Evolutionary conservation across 2,113 vertebrate genomes (phyloP).

Genomic region (Pipra filicauda): DNA sequence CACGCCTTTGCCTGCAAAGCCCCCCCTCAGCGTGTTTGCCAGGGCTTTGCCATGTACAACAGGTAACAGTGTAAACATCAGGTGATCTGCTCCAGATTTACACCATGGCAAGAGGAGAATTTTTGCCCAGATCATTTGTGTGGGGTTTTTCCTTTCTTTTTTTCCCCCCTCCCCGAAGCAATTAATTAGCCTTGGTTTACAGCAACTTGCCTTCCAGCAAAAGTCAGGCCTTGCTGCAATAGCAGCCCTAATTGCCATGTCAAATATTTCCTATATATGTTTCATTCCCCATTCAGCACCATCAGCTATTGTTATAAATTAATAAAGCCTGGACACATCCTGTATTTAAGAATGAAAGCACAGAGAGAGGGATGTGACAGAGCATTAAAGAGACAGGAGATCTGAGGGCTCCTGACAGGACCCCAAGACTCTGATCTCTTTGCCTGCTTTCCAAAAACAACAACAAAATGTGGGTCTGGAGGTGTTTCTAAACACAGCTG

Average conservation of each 20-base stretch:
- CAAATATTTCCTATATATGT: background rate
- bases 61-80: background rate
- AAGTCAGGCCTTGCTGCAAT: background rate
- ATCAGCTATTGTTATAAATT: conserved; percentile 45
- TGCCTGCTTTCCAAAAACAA: background rate
- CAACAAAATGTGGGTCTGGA: background rate
- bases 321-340: conserved; percentile 20
- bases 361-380: background rate
- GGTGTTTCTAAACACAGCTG: conserved; percentile 5
- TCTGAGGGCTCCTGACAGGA: background rate
- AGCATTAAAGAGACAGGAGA: conserved; percentile 20
- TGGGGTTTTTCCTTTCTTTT: accelerated
- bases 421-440: background rate
- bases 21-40: accelerated
- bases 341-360: conserved; percentile 4
- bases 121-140: background rate
- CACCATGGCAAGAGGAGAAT: background rate
- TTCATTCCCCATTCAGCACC: conserved; percentile 12
- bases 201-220: conserved; percentile 15
- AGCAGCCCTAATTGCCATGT: conserved; percentile 25
- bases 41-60: background rate
- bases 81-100: background rate
- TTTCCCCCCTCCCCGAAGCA: background rate
- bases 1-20: background rate
- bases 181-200: conserved; percentile 11